These are phyloP conservation scores for Tiliacea aurago DNA, from an alignment of 2,888 invertebrate species.

Conservation along the genomic window DNA sequence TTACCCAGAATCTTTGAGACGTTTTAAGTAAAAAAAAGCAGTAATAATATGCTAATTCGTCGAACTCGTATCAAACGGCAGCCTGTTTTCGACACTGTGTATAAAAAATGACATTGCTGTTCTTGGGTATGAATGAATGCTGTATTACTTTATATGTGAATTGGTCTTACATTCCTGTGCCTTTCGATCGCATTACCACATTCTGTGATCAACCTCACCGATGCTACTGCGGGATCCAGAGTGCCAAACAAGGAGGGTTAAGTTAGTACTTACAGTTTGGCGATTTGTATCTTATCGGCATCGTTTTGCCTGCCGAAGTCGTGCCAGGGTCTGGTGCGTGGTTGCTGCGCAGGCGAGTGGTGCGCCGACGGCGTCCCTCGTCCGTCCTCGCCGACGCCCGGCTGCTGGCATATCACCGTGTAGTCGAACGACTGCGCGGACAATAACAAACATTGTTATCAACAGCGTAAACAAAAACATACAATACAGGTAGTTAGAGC, in stretches of 20 bases:
- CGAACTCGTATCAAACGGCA: slow-evolving; percentile 43
- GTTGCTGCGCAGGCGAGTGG: slow-evolving; percentile 91
- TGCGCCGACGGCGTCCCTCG: slow-evolving; percentile 91
- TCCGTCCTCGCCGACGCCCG: slow-evolving; percentile 89
- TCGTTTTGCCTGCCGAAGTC: slow-evolving; percentile 98
- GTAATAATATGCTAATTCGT: slow-evolving; percentile 57
- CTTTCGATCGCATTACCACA: slow-evolving; percentile 41
- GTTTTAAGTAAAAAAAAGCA: slow-evolving; percentile 43
- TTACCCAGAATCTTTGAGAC: slow-evolving; percentile 44
- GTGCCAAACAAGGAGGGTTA: slow-evolving; percentile 30
- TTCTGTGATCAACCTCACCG: slow-evolving; percentile 41
- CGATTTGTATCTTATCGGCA: slow-evolving; percentile 99
- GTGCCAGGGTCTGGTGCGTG: slow-evolving; percentile 97
- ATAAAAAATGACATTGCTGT: slow-evolving; percentile 62
- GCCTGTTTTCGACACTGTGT: slow-evolving; percentile 49
- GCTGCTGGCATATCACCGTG: slow-evolving; percentile 96
- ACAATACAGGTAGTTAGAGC: neutral
- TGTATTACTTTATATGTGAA: slow-evolving; percentile 58
- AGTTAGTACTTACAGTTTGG: slow-evolving; percentile 96
- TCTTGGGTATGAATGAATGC: slow-evolving; percentile 59
- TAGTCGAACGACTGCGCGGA: slow-evolving; percentile 96
- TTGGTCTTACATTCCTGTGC: slow-evolving; percentile 48
- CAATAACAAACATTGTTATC: slow-evolving; percentile 32
- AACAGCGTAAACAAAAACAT: neutral
- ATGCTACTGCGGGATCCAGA: slow-evolving; percentile 13